Percentiles rank a stretch among this genome's conserved stretches.
Conservation (phyloP, 1,140 invertebrate species). For the Diorhabda elongata region DNA sequence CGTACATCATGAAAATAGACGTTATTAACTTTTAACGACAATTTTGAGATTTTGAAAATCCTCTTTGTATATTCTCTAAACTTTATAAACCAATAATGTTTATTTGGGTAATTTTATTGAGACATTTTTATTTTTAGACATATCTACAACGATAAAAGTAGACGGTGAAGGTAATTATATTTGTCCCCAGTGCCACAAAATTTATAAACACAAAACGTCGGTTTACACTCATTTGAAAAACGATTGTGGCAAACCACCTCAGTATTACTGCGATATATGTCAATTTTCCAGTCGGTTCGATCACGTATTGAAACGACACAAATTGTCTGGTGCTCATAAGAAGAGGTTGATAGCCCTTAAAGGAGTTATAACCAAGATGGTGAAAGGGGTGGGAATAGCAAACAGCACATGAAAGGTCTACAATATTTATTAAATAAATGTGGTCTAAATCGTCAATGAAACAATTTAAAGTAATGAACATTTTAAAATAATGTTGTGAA, state of each 20-base stretch:
- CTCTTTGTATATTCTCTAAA: too few relatives aligned
- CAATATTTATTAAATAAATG: neutral
- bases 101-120: neutral
- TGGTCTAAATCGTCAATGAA: too few relatives aligned
- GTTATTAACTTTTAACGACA: too few relatives aligned
- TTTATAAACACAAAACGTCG: slow-evolving; percentile 49
- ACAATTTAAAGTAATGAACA: too few relatives aligned
- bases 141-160: slow-evolving; percentile 6
- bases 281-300: slow-evolving; percentile 33
- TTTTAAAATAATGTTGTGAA: too few relatives aligned
- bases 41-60: too few relatives aligned
- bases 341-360: slow-evolving; percentile 16
- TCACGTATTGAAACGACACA: slow-evolving; percentile 34
- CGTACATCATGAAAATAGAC: too few relatives aligned
- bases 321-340: slow-evolving; percentile 29
- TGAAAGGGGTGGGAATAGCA: neutral
- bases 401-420: neutral
- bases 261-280: slow-evolving; percentile 31
- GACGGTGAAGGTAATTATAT: slow-evolving; percentile 24
- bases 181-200: slow-evolving; percentile 44
- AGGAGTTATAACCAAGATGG: neutral
- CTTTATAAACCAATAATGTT: too few relatives aligned
- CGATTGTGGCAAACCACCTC: slow-evolving; percentile 49
- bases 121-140: neutral
- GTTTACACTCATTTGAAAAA: slow-evolving; percentile 51